Percentiles rank a stretch among this genome's conserved stretches.
phyloP scores from a whole-genome alignment of 2,888 invertebrate genomes.

The Alviniconcha strummeri region DNA sequence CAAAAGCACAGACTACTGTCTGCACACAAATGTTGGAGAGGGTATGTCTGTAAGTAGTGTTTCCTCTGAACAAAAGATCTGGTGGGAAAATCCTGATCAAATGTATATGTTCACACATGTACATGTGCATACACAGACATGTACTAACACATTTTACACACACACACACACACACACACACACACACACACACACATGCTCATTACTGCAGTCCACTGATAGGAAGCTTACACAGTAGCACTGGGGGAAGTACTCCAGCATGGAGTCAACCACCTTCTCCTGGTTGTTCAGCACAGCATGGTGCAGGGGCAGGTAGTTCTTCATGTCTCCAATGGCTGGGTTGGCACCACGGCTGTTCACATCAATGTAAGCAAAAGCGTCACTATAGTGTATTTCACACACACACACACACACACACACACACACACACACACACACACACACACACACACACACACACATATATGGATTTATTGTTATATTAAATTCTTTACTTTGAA shows the following conservation, averaged over 20 bases:
- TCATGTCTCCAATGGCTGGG: slow-evolving; percentile 58
- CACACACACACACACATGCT: background rate
- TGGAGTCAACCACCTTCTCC: slow-evolving; percentile 51
- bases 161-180: too few species aligned
- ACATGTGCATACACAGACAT: too few species aligned
- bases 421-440: slow-evolving; percentile 5
- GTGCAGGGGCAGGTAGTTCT: slow-evolving; percentile 61
- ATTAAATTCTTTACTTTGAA: background rate
- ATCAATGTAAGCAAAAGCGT: background rate
- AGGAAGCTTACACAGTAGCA: slow-evolving; percentile 53
- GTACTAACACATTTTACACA: too few species aligned
- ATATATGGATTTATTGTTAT: too few species aligned
- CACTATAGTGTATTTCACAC: background rate
- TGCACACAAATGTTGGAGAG: too few species aligned
- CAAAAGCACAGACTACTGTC: too few species aligned
- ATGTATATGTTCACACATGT: too few species aligned
- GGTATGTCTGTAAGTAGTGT: too few species aligned
- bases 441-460: too few species aligned
- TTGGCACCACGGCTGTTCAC: slow-evolving; percentile 55
- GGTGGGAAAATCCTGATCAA: too few species aligned
- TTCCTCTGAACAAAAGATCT: too few species aligned
- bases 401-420: slow-evolving; percentile 5
- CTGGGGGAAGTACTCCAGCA: slow-evolving; percentile 52
- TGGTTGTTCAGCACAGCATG: slow-evolving; percentile 63
- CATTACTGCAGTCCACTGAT: background rate